Evolutionary conservation across 2,888 invertebrate genomes (phyloP), one percentile per base, ranked within the genome.

Genomic region (Hecatera dysodea): DNA sequence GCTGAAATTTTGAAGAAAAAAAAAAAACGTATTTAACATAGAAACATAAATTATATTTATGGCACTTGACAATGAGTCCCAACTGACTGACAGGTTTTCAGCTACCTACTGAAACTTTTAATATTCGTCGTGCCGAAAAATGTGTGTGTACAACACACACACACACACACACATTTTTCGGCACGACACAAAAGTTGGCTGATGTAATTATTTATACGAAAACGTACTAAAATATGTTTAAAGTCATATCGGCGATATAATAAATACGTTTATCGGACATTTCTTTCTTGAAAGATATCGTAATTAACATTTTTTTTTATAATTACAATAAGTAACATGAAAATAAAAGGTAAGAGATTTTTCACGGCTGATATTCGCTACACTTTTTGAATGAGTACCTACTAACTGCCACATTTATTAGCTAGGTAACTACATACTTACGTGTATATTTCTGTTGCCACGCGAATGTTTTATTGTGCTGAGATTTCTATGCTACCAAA

Each of bases 101-200:
- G 44, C 8, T 9, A 33, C 33, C 33, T 33, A 5, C 33, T 22
- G n/a, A 48, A 22, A 15, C 22, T n/a, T 22, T 11, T n/a, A n/a
- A n/a, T n/a, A 22, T 22, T n/a, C 5, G 11, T n/a, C 29, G 29
- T 29, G 11, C 52, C 17, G 15, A 3, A n/a, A 33, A 36, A 3
- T 9, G 12, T 39, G 12, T 11, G 12, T 39, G 27, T 4, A 19
- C 15, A 12, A 33, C 11, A 61, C 5, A 12, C 6, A 8, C 62
- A 73, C 17, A 53, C 52, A 19, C 62, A 69, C 46, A 62, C 44
- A 68, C 74, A 44, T 27, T 56, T 52, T 57, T 52, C 6, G n/a
- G 22, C 50, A 53, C 42, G 27, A 42, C 19, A 44, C 27, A 12
- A 4, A 27, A 24, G 11, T 66, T 53, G 46, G 53, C 27, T 66